Percentiles rank a stretch among this genome's conserved stretches.
Conservation (phyloP, 2,113 vertebrate genomes). For the Pterocles burchelli region DNA sequence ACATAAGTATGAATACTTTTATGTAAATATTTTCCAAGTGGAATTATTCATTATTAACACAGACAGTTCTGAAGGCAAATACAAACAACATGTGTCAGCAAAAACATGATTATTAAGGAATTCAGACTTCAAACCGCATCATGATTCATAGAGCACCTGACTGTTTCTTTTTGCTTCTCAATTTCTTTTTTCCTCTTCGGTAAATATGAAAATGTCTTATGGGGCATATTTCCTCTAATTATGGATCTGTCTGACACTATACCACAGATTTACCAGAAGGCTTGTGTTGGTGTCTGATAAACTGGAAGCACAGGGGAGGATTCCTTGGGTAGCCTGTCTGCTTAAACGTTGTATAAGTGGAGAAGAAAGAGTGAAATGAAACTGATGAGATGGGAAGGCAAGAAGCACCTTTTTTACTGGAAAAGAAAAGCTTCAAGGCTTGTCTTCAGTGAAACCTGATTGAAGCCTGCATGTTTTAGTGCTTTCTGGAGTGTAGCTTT, state of each 20-base stretch:
- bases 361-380: neutral
- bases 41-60: conserved; percentile 48
- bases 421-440: neutral
- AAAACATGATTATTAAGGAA: conserved; percentile 43
- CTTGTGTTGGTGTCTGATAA: neutral
- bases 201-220: neutral
- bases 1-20: conserved; percentile 36
- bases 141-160: conserved; percentile 57
- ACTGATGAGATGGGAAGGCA: neutral
- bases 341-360: neutral
- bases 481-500: neutral
- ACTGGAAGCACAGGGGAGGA: neutral
- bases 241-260: neutral
- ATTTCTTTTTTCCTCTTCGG: neutral
- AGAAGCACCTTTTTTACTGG: neutral
- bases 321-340: neutral
- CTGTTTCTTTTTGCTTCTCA: neutral
- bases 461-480: neutral
- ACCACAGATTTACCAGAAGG: neutral
- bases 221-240: neutral
- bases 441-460: rapidly evolving
- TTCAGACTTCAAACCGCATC: conserved; percentile 5
- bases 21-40: conserved; percentile 50
- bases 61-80: conserved; percentile 42
- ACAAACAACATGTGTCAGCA: conserved; percentile 47